Evolutionary conservation across 2,113 vertebrate genomes (phyloP), one percentile per base, ranked within the genome.

Genomic region (Ctenomys sociabilis): DNA sequence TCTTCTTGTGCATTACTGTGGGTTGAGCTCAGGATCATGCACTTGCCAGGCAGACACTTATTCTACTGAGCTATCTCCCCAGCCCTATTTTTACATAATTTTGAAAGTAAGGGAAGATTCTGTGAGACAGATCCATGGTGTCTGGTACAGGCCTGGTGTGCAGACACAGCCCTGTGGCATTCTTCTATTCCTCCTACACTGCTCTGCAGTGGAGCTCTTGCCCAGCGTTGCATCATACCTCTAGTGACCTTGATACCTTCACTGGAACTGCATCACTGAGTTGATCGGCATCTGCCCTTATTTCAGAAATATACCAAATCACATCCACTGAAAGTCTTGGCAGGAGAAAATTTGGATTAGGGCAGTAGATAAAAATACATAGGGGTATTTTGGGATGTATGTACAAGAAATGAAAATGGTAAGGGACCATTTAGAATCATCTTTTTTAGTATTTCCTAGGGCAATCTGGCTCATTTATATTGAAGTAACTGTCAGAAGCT

Each of bases 381-480:
- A 72, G 54, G 35, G 32, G 5, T 85, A 90, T 95, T 95, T 96
- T 92, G 78, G 81, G 59, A 88, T 43, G 85, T 85, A 28, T n/a
- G n/a, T 73, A 26, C 90, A 93, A 88, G 72, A 57, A 85, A 83
- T 92, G 45, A 88, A 92, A 92, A 90, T 75, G 49, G 40, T 86
- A 64, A 94, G 35, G 68, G 45, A 61, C 21, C 78, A 83, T 89
- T 96, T 96, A 81, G 59, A 96, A 91, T 97, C 45, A 64, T 91
- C 54, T 35, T 85, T 94, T 96, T 94, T n/a, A 88, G 80, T 83
- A 85, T 96, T 96, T 97, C 90, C 91, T 95, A 82, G 86, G 96
- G 68, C 70, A 89, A 11, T 96, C 78, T 93, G 85, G 92, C 70
- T 95, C 94, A 94, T 93, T 96, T 92, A 94, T 80, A 94, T 92